Evolutionary conservation across 2,797 vertebrate species (phyloP).

Genomic region (Salarias fasciatus): DNA sequence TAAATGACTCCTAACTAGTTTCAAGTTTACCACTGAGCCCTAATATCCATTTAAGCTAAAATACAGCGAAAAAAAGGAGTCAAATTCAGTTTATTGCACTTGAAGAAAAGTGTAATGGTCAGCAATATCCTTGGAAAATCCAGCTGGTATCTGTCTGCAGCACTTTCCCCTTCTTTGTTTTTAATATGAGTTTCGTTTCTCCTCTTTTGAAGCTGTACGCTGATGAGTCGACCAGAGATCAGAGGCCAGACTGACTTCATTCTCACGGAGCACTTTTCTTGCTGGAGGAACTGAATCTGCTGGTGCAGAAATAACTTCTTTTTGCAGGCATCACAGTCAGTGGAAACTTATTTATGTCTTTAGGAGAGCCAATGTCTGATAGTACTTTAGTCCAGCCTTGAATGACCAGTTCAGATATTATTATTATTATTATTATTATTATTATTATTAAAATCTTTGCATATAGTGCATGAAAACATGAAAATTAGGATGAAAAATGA

Average conservation of each 20-base stretch:
- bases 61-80: not conserved
- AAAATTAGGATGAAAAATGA: too few species aligned
- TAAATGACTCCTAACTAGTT: not conserved
- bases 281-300: conserved; percentile 1
- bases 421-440: too few species aligned
- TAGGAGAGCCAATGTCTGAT: not conserved
- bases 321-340: not conserved
- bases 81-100: not conserved
- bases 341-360: not conserved
- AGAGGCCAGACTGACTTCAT: conserved; percentile 8
- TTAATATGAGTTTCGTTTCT: conserved; percentile 4
- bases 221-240: conserved; percentile 10
- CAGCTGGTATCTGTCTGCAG: not conserved
- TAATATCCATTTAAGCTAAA: not conserved
- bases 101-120: conserved; percentile 1
- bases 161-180: not conserved
- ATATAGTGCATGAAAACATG: too few species aligned
- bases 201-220: not conserved
- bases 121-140: conserved; percentile 6
- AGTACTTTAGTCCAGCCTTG: too few species aligned
- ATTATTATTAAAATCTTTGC: too few species aligned
- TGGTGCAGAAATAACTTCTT: not conserved
- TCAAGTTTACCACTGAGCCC: not conserved
- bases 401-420: too few species aligned
- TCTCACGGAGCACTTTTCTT: not conserved